These are phyloP conservation scores for Metacarcinus magister DNA, from an alignment of 2,888 invertebrate genomes.

Conservation along the genomic window DNA sequence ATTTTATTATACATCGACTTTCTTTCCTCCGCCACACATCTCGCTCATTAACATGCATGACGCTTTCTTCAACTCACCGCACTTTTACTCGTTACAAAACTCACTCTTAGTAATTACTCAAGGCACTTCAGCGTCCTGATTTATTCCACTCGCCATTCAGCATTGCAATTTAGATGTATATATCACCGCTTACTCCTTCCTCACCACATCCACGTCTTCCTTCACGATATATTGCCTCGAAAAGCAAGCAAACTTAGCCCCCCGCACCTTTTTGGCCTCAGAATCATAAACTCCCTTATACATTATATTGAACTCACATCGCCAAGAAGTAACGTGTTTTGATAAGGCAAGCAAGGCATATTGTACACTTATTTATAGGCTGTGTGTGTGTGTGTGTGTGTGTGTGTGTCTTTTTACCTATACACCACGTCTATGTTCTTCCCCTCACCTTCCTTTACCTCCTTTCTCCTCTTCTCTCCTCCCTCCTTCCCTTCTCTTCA, in stretches of 20 bases:
- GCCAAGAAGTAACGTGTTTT: too few relatives aligned
- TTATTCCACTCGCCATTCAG: background rate
- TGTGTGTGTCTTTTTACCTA: too few relatives aligned
- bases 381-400: too few relatives aligned
- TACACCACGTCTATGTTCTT: too few relatives aligned
- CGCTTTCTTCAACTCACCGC: background rate
- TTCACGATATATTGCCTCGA: background rate
- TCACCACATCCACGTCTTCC: slow-evolving; percentile 45
- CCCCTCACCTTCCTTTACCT: too few relatives aligned
- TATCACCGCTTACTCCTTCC: background rate
- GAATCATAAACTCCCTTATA: too few relatives aligned
- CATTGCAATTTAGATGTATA: background rate
- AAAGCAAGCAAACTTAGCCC: background rate
- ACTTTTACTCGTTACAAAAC: background rate
- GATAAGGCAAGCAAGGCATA: too few relatives aligned
- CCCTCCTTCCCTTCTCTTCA: background rate
- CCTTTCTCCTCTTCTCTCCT: background rate
- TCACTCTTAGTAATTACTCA: slow-evolving; percentile 6
- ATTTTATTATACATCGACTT: slow-evolving; percentile 8
- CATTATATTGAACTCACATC: too few relatives aligned
- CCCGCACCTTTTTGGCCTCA: background rate
- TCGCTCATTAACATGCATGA: background rate
- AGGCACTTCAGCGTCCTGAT: background rate
- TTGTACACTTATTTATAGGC: too few relatives aligned
- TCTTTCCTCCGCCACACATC: slow-evolving; percentile 14